Conservation (phyloP, 2,797 vertebrate species). For the Onychomys arenicola region DNA sequence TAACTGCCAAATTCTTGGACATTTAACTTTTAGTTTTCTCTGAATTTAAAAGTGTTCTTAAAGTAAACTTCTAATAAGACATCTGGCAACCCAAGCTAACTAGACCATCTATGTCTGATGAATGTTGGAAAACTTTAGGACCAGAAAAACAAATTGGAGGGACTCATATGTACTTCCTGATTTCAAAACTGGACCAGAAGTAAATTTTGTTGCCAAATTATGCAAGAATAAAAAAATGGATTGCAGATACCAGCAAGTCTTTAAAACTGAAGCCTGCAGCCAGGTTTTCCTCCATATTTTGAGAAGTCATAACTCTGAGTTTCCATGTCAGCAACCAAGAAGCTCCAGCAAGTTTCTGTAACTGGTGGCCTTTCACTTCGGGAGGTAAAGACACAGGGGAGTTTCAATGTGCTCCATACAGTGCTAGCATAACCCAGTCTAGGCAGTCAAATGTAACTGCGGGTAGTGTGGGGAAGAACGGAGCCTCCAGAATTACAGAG, state of each 20-base stretch:
- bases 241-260: not conserved
- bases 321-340: constrained; percentile 35
- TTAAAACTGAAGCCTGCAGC: not conserved
- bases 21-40: constrained; percentile 61
- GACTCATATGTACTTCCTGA: not conserved
- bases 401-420: not conserved
- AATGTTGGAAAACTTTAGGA: constrained; percentile 28
- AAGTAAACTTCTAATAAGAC: constrained; percentile 12
- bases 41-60: constrained; percentile 51
- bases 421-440: constrained; percentile 3
- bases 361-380: constrained; percentile 23
- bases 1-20: not conserved
- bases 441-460: constrained; percentile 12
- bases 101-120: not conserved
- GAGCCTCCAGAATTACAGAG: not conserved
- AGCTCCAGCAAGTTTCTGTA: constrained; percentile 32
- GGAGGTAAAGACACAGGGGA: not conserved
- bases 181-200: not conserved
- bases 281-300: not conserved
- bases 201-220: constrained; percentile 15
- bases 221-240: not conserved
- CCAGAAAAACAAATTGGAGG: not conserved
- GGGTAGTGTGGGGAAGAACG: accelerated
- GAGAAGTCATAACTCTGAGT: not conserved
- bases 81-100: constrained; percentile 42